Evolutionary conservation across 1,140 invertebrate genomes (phyloP).

Genomic region (Cherax quadricarinatus): DNA sequence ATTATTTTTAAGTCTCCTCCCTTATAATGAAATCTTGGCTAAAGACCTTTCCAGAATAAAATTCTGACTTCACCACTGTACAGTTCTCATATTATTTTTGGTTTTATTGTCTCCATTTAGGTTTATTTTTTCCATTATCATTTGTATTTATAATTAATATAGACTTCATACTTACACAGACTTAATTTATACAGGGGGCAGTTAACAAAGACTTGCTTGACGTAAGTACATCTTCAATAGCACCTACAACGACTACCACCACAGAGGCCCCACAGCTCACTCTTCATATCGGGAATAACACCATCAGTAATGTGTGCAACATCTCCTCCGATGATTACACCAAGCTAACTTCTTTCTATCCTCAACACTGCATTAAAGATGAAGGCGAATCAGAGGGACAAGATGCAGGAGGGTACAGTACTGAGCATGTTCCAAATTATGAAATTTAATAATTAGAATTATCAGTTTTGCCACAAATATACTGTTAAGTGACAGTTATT

Average conservation of each 20-base stretch:
- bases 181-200: background rate
- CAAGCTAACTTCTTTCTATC: constrained; percentile 44
- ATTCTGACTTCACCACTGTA: background rate
- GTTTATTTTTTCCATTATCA: background rate
- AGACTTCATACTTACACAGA: background rate
- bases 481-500: background rate
- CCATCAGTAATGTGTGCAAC: constrained; percentile 47
- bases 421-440: background rate
- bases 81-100: background rate
- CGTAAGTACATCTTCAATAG: background rate
- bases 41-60: background rate
- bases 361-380: constrained; percentile 25
- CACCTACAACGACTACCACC: constrained; percentile 6
- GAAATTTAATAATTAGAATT: too few species aligned
- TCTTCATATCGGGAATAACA: constrained; percentile 32
- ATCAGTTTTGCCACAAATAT: too few species aligned
- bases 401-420: constrained; percentile 16
- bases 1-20: too few species aligned
- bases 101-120: background rate
- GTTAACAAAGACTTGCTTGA: background rate
- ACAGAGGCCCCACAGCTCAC: constrained; percentile 43
- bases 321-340: constrained; percentile 5
- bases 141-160: background rate
- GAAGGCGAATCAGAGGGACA: constrained; percentile 21
- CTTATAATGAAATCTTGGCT: too few species aligned